These are phyloP conservation scores for Propsilocerus akamusi DNA, from an alignment of 1,140 invertebrate genomes.

Conservation along the genomic window DNA sequence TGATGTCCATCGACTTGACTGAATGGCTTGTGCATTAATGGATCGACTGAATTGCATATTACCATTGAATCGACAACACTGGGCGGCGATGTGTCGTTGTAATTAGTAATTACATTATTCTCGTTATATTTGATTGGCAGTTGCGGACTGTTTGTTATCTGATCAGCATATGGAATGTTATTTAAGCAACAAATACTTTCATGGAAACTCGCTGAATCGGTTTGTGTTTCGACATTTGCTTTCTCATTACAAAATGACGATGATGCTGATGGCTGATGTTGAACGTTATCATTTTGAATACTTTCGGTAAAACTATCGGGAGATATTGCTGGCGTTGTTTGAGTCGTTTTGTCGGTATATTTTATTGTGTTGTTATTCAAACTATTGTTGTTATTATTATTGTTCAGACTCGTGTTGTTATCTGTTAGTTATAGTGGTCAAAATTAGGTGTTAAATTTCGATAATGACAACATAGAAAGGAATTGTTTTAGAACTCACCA, in stretches of 20 bases:
- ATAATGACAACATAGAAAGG: neutral
- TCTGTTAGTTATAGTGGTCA: neutral
- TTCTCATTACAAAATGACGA: no score
- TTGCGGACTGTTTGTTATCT: neutral
- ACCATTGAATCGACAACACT: no score
- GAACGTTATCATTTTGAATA: no score
- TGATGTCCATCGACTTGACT: neutral
- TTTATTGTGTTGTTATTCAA: neutral
- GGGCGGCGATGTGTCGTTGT: no score
- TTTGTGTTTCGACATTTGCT: neutral
- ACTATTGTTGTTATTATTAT: slow-evolving; percentile 1
- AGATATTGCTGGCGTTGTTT: neutral
- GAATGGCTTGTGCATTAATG: neutral
- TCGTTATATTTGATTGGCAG: neutral
- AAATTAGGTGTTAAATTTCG: neutral
- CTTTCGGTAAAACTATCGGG: no score
- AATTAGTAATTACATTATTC: neutral
- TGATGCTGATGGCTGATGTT: no score
- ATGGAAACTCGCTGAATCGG: neutral
- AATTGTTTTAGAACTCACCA: neutral
- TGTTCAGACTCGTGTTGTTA: neutral
- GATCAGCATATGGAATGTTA: neutral
- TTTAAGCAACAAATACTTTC: neutral
- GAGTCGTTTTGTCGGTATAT: neutral
- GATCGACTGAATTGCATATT: neutral